Conservation (phyloP, 2,113 vertebrate genomes). For the Athene noctua region DNA sequence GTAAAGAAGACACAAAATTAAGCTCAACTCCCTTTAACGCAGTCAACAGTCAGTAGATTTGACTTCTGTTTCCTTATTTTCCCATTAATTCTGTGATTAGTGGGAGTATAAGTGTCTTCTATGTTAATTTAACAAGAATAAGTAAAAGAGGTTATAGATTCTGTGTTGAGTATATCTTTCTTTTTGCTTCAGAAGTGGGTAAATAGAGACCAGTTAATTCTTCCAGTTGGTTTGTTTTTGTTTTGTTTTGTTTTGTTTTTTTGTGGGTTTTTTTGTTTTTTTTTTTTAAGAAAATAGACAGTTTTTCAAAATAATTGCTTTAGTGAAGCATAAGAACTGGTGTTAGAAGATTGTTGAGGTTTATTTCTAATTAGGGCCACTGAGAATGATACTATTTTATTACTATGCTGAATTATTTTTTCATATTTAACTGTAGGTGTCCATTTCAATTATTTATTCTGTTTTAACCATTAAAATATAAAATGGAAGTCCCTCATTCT, state of each 20-base stretch:
- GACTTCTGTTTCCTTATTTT: neutral
- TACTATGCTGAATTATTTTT: constrained; percentile 23
- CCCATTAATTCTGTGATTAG: neutral
- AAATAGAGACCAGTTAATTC: constrained; percentile 57
- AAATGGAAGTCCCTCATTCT: neutral
- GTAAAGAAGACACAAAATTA: neutral
- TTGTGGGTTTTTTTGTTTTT: neutral
- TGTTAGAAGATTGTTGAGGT: neutral
- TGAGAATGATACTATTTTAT: constrained; percentile 25
- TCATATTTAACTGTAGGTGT: constrained; percentile 40
- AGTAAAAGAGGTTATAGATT: neutral
- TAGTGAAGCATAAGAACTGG: neutral
- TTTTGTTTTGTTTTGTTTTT: too few species aligned
- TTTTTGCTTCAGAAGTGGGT: constrained; percentile 15
- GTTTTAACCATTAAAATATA: neutral
- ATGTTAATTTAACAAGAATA: neutral
- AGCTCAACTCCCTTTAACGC: neutral
- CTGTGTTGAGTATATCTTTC: neutral
- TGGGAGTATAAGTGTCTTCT: neutral
- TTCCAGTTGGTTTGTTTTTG: too few species aligned
- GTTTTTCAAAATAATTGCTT: constrained; percentile 5
- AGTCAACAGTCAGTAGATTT: neutral
- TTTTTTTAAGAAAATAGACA: constrained; percentile 18
- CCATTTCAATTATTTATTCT: neutral
- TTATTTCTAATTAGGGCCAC: constrained; percentile 36